Conservation (phyloP, 2,113 vertebrate species). For the Nesospiza acunhae region DNA sequence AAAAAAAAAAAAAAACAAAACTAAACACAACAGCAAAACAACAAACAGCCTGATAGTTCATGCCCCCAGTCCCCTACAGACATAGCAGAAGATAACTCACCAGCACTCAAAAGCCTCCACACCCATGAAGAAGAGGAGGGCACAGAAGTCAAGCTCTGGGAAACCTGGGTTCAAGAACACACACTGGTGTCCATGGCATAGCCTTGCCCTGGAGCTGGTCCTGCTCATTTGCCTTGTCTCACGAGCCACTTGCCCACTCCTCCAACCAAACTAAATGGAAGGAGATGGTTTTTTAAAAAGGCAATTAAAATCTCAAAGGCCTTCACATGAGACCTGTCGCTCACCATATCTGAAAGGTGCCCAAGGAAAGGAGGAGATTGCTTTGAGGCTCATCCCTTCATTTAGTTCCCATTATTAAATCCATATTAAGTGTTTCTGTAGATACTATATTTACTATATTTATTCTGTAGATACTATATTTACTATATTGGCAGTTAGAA, state of each 20-base stretch:
- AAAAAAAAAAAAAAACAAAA: too few relatives aligned
- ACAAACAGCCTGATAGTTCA: neutral
- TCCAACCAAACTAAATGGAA: neutral
- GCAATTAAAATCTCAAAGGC: neutral
- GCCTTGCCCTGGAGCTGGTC: neutral
- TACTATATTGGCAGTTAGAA: neutral
- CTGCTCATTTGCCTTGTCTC: neutral
- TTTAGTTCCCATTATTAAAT: neutral
- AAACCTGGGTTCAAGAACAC: neutral
- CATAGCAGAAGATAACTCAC: neutral
- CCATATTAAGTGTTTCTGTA: neutral
- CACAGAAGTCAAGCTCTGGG: neutral
- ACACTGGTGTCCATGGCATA: rapidly evolving
- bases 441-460: neutral
- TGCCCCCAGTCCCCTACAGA: neutral
- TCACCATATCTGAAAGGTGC: neutral
- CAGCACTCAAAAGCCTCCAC: neutral
- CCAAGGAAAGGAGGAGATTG: neutral
- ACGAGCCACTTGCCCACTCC: neutral
- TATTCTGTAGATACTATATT: neutral
- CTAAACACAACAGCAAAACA: neutral
- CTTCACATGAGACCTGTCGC: neutral
- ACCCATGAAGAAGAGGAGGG: neutral
- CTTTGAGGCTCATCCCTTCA: neutral
- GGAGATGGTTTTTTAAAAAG: neutral